A percentile compares a stretch with the other conserved stretches of the same genome.
These are phyloP conservation scores for Otus sunia DNA, from an alignment of 2,113 vertebrate species.

Conservation along the genomic window DNA sequence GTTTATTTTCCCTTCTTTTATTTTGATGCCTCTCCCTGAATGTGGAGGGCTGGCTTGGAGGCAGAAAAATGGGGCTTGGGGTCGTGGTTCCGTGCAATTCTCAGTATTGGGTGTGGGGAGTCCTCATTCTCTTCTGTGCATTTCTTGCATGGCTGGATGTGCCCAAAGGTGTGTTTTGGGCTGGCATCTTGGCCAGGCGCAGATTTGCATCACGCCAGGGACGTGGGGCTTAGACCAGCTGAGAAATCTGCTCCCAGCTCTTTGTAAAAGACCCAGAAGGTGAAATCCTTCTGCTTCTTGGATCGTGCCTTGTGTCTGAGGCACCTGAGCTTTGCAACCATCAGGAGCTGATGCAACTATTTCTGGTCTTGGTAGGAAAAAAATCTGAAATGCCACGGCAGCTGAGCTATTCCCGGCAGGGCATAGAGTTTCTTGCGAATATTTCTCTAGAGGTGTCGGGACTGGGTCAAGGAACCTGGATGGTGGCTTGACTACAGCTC, in stretches of 20 bases:
- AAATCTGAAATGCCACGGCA: neutral
- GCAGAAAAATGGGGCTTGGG: neutral
- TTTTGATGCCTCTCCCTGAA: neutral
- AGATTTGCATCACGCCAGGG: rapidly evolving
- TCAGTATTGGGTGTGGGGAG: neutral
- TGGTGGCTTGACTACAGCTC: neutral
- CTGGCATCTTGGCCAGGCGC: neutral
- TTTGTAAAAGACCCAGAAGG: neutral
- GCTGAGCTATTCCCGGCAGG: constrained; percentile 7
- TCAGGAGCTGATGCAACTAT: constrained; percentile 54
- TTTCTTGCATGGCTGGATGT: rapidly evolving
- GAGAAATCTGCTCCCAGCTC: neutral
- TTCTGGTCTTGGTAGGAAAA: constrained; percentile 15
- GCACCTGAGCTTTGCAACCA: constrained; percentile 1
- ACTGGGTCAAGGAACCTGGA: constrained; percentile 32
- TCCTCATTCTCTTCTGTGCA: neutral
- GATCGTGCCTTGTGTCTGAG: neutral
- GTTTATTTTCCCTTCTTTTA: neutral
- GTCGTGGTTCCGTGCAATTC: neutral
- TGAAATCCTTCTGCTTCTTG: neutral
- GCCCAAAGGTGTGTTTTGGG: neutral
- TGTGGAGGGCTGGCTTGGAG: neutral
- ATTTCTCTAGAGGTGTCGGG: neutral
- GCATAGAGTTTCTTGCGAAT: neutral
- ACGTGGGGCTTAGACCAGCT: neutral